These are phyloP conservation scores for Microchrysa polita DNA, from an alignment of 2,888 invertebrate species.

Conservation along the genomic window DNA sequence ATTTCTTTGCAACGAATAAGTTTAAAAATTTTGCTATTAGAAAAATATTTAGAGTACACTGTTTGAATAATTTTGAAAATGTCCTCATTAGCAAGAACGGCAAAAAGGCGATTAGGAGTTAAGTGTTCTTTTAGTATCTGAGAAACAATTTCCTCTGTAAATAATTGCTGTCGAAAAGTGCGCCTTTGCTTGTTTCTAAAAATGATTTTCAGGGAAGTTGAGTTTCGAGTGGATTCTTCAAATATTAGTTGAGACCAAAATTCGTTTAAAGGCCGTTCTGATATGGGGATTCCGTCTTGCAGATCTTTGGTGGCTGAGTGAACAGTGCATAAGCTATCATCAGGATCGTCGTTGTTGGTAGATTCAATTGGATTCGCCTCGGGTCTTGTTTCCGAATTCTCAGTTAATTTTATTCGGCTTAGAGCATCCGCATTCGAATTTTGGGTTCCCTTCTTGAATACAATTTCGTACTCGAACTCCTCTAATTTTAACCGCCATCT, in stretches of 20 bases:
- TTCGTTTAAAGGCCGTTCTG: conserved; percentile 7
- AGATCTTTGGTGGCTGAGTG: conserved; percentile 7
- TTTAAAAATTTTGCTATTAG: too few relatives aligned
- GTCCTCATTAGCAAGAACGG: too few relatives aligned
- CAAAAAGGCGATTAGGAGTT: too few relatives aligned
- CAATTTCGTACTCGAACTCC: conserved; percentile 54
- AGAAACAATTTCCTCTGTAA: too few relatives aligned
- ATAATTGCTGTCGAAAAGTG: too few relatives aligned
- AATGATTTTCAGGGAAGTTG: too few relatives aligned
- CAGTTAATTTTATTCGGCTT: conserved; percentile 29
- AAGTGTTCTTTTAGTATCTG: too few relatives aligned
- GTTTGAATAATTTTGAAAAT: too few relatives aligned
- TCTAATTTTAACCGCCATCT: conserved; percentile 58
- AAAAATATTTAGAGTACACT: too few relatives aligned
- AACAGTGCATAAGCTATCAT: not conserved
- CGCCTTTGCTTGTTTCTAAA: too few relatives aligned
- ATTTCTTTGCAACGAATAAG: too few relatives aligned
- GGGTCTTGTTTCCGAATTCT: too few relatives aligned
- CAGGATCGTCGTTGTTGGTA: not conserved
- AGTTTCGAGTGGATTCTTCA: not conserved
- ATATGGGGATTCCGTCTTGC: not conserved
- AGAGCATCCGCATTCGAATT: conserved; percentile 48
- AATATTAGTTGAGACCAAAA: not conserved
- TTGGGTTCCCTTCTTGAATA: conserved; percentile 50
- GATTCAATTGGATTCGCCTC: not conserved